Evolutionary conservation across 2,888 invertebrate genomes (phyloP).

Genomic region (Incurvaria masculella): DNA sequence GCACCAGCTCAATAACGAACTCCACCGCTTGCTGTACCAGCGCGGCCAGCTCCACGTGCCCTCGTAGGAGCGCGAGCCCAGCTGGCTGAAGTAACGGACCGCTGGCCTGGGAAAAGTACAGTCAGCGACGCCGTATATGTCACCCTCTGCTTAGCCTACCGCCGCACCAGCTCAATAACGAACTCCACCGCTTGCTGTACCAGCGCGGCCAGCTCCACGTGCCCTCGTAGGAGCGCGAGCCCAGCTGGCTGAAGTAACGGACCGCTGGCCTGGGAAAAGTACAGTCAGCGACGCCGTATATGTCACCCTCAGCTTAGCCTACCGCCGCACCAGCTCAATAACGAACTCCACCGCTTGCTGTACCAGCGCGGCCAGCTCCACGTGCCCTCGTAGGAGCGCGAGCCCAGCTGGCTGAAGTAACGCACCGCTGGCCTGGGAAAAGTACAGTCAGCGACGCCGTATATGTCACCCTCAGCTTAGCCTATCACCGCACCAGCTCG

Average conservation of each 20-base stretch:
- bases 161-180: slow-evolving; percentile 59
- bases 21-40: slow-evolving; percentile 55
- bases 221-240: slow-evolving; percentile 50
- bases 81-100: slow-evolving; percentile 29
- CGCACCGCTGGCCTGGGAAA: background rate
- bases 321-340: slow-evolving; percentile 58
- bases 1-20: slow-evolving; percentile 58
- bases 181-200: slow-evolving; percentile 55
- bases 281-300: too few species aligned
- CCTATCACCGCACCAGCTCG: too few species aligned
- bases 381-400: slow-evolving; percentile 50
- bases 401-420: slow-evolving; percentile 40
- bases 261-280: background rate
- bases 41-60: slow-evolving; percentile 61
- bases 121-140: too few species aligned
- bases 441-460: too few species aligned
- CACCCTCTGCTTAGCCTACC: too few species aligned
- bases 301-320: too few species aligned
- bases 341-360: slow-evolving; percentile 57
- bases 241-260: slow-evolving; percentile 35
- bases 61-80: slow-evolving; percentile 47
- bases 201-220: slow-evolving; percentile 61
- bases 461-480: too few species aligned
- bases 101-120: background rate
- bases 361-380: slow-evolving; percentile 61